These are phyloP conservation scores for Ptiloglossa arizonensis DNA, from an alignment of 1,140 invertebrate genomes.

Conservation along the genomic window DNA sequence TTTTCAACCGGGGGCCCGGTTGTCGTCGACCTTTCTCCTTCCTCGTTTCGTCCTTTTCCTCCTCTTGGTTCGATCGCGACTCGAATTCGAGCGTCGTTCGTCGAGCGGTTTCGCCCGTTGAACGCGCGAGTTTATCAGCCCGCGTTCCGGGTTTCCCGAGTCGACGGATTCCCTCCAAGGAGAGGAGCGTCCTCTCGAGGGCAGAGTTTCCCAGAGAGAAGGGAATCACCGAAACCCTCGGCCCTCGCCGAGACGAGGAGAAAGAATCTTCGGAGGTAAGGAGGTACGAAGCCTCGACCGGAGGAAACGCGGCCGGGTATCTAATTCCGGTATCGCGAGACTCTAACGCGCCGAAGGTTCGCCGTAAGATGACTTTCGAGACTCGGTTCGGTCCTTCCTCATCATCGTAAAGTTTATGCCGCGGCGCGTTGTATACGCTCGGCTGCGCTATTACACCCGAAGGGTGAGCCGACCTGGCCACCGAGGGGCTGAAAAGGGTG, in stretches of 20 bases:
- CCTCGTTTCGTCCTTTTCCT: not conserved
- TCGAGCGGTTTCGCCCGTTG: constrained; percentile 8
- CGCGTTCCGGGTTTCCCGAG: not conserved
- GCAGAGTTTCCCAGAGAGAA: no score
- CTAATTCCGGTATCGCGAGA: constrained; percentile 40
- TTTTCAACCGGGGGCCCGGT: not conserved
- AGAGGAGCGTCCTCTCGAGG: no score
- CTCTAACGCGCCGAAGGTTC: not conserved
- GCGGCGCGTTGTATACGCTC: constrained; percentile 44
- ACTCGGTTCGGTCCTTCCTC: constrained; percentile 51
- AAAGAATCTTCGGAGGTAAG: constrained; percentile 23
- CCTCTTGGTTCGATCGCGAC: not conserved
- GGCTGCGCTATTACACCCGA: constrained; percentile 37
- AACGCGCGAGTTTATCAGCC: constrained; percentile 29
- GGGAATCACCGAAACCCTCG: not conserved
- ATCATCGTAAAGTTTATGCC: constrained; percentile 62
- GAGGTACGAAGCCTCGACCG: constrained; percentile 6
- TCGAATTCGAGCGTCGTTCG: constrained; percentile 15
- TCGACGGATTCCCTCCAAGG: not conserved
- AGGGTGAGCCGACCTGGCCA: constrained; percentile 25
- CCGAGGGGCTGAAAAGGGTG: not conserved
- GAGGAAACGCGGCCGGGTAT: constrained; percentile 22
- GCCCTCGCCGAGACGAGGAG: not conserved
- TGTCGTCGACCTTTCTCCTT: no score
- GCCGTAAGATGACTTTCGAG: constrained; percentile 31